A percentile compares a stretch with the other conserved stretches of the same genome.
phyloP scores from a whole-genome alignment of 1,140 invertebrate genomes.

The Phymorhynchus buccinoides region DNA sequence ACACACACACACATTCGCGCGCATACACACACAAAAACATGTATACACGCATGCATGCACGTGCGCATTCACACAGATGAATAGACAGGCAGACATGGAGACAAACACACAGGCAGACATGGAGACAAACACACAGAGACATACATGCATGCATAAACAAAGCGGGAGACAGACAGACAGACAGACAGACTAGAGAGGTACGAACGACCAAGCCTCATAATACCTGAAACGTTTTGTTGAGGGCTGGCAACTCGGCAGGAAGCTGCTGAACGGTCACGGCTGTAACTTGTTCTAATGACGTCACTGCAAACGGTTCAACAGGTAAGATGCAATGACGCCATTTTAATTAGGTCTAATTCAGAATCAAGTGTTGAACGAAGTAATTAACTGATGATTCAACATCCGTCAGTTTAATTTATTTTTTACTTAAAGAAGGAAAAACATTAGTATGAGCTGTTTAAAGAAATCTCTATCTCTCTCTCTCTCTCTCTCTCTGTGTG shows the following conservation, averaged over 20 bases:
- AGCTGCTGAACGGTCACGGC: not conserved
- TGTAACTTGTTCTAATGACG: constrained; percentile 22
- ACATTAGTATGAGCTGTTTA: too few relatives aligned
- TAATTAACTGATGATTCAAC: not conserved
- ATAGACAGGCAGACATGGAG: not conserved
- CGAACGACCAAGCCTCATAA: not conserved
- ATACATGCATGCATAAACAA: not conserved
- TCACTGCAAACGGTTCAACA: constrained; percentile 25
- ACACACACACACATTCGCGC: constrained; percentile 7
- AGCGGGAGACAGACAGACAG: not conserved
- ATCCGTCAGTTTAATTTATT: not conserved
- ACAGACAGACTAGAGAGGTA: not conserved
- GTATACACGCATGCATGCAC: not conserved
- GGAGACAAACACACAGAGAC: not conserved
- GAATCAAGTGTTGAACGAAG: not conserved
- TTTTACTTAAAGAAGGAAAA: too few relatives aligned
- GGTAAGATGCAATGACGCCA: too few relatives aligned
- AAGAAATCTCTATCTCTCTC: too few relatives aligned
- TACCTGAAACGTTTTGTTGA: constrained; percentile 38
- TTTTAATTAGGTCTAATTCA: not conserved
- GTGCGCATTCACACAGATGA: not conserved
- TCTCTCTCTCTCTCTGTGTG: not conserved
- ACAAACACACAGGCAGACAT: not conserved
- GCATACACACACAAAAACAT: not conserved
- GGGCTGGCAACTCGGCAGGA: constrained; percentile 7